Conservation (phyloP, 2,888 invertebrate genomes). For the Amblyteles armatorius region DNA sequence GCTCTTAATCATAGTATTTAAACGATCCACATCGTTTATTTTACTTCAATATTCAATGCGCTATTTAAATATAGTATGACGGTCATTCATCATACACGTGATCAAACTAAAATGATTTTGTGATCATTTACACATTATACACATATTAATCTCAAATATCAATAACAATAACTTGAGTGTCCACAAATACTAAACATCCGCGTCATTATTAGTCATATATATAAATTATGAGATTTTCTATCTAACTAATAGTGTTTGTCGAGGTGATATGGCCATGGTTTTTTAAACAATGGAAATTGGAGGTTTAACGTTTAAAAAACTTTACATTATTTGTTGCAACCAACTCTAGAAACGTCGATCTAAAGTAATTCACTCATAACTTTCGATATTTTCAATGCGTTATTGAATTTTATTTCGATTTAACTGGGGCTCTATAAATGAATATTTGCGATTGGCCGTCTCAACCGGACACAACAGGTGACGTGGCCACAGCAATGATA, state of each 20-base stretch:
- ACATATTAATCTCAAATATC: background rate
- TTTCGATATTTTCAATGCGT: no score
- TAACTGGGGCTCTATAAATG: no score
- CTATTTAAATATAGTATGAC: background rate
- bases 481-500: no score
- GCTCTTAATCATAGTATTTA: background rate
- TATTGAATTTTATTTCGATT: no score
- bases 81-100: background rate
- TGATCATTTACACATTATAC: constrained; percentile 31
- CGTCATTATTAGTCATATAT: constrained; percentile 11
- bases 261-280: no score
- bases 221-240: constrained; percentile 6
- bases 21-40: background rate
- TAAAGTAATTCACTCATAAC: no score
- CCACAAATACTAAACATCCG: background rate
- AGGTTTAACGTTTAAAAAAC: no score
- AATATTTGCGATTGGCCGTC: no score
- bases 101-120: constrained; percentile 9
- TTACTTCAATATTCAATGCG: background rate
- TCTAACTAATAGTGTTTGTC: background rate
- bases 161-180: background rate
- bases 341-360: no score
- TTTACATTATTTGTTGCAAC: no score
- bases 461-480: no score
- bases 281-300: no score